Percentiles rank a stretch among this genome's conserved stretches.
phyloP scores from a whole-genome alignment of 2,888 invertebrate species.

The Lepetodrilus schrolli region DNA sequence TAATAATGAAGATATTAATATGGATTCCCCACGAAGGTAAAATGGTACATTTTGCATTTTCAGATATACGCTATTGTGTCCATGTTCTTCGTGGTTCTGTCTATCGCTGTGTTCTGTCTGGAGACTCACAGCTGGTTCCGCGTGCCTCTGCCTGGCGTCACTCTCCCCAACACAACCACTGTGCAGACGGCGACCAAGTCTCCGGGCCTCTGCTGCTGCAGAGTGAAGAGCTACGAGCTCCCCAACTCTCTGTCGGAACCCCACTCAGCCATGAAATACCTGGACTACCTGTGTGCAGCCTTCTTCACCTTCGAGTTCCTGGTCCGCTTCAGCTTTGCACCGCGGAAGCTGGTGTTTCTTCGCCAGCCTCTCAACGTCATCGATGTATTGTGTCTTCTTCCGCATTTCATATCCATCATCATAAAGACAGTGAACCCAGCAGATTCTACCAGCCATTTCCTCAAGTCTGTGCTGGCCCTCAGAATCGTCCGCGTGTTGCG shows the following conservation, averaged over 20 bases:
- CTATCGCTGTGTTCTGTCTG: constrained; percentile 71
- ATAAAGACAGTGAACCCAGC: constrained; percentile 59
- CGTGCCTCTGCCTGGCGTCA: constrained; percentile 54
- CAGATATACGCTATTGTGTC: constrained; percentile 71
- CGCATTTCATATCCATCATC: constrained; percentile 68
- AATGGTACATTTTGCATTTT: constrained; percentile 14
- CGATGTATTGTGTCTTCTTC: constrained; percentile 70
- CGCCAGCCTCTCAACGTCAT: constrained; percentile 69
- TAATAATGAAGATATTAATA: no score
- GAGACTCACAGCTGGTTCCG: constrained; percentile 72
- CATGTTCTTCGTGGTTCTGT: constrained; percentile 72
- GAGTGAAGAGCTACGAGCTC: constrained; percentile 20
- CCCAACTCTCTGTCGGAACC: constrained; percentile 56
- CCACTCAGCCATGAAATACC: constrained; percentile 62
- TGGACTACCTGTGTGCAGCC: constrained; percentile 68
- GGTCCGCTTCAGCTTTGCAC: constrained; percentile 59
- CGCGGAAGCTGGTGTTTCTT: constrained; percentile 62
- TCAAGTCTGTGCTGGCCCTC: constrained; percentile 65
- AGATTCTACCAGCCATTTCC: constrained; percentile 57
- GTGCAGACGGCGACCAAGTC: neutral
- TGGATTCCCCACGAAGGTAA: no score
- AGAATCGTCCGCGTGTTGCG: constrained; percentile 70
- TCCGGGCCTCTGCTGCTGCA: constrained; percentile 39
- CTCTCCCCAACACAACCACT: constrained; percentile 26
- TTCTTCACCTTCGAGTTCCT: constrained; percentile 70